Conservation (phyloP, 2,888 invertebrate genomes). For the Spisula solida region DNA sequence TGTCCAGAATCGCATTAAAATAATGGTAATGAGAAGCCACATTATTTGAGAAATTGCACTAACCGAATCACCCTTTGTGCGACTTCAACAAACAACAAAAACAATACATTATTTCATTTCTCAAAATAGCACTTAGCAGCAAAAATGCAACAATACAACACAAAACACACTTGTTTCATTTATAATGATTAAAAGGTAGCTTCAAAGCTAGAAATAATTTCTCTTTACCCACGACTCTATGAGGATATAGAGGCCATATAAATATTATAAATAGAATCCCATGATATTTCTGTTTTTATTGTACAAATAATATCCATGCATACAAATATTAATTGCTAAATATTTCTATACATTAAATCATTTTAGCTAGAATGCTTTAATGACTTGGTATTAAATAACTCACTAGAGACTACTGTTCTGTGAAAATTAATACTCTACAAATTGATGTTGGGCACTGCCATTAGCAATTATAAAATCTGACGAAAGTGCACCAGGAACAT, state of each 20-base stretch:
- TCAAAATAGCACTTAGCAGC: no score
- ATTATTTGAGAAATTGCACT: no score
- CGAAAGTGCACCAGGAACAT: background rate
- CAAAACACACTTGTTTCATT: background rate
- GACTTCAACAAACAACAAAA: no score
- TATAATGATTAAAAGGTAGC: background rate
- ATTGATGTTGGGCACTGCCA: background rate
- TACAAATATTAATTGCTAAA: conserved; percentile 13
- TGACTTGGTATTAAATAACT: background rate
- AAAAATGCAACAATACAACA: no score
- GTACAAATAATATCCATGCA: background rate
- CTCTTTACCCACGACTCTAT: no score
- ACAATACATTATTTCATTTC: no score
- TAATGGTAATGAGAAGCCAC: no score
- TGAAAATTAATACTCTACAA: background rate
- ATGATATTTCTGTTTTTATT: background rate
- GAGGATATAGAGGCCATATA: no score
- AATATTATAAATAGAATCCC: background rate
- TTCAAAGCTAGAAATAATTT: background rate
- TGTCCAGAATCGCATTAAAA: no score
- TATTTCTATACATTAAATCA: background rate
- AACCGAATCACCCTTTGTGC: no score
- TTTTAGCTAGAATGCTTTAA: background rate
- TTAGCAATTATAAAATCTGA: background rate
- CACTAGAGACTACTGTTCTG: background rate